Percentiles rank a stretch among this genome's conserved stretches.
These are phyloP conservation scores for Typhlichthys eigenmanni DNA, from an alignment of 2,797 vertebrate genomes.

Conservation along the genomic window DNA sequence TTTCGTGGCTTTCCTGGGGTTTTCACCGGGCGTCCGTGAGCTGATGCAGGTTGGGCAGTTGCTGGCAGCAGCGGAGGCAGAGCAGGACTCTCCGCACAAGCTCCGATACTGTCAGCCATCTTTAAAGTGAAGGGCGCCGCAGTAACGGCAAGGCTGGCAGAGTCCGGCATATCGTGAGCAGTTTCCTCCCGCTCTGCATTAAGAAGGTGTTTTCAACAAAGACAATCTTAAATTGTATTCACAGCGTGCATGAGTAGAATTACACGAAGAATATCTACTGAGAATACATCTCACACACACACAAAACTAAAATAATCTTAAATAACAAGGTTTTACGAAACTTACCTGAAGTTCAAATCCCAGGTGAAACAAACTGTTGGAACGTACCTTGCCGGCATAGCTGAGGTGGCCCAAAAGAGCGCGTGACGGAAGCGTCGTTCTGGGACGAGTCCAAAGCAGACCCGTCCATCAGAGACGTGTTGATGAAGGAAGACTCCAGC, in stretches of 20 bases:
- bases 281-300: background rate
- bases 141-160: slow-evolving; percentile 41
- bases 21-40: slow-evolving; percentile 39
- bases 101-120: slow-evolving; percentile 63
- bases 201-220: slow-evolving; percentile 42
- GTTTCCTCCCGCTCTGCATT: slow-evolving; percentile 69
- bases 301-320: background rate
- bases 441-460: slow-evolving; percentile 41
- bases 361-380: background rate
- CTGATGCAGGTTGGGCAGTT: slow-evolving; percentile 34
- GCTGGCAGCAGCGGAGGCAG: slow-evolving; percentile 60
- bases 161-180: slow-evolving; percentile 78
- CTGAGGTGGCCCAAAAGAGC: slow-evolving; percentile 40
- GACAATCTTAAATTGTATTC: slow-evolving; percentile 5
- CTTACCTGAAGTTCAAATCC: background rate
- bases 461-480: slow-evolving; percentile 56
- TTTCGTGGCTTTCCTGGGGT: slow-evolving; percentile 70
- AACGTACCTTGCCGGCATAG: slow-evolving; percentile 59
- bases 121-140: slow-evolving; percentile 50
- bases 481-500: slow-evolving; percentile 58
- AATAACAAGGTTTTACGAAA: no score
- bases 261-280: background rate
- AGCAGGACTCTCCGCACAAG: slow-evolving; percentile 55
- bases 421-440: slow-evolving; percentile 38
- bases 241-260: slow-evolving; percentile 2